Evolutionary conservation across 2,888 invertebrate genomes (phyloP).

Genomic region (Cheilosia soror): DNA sequence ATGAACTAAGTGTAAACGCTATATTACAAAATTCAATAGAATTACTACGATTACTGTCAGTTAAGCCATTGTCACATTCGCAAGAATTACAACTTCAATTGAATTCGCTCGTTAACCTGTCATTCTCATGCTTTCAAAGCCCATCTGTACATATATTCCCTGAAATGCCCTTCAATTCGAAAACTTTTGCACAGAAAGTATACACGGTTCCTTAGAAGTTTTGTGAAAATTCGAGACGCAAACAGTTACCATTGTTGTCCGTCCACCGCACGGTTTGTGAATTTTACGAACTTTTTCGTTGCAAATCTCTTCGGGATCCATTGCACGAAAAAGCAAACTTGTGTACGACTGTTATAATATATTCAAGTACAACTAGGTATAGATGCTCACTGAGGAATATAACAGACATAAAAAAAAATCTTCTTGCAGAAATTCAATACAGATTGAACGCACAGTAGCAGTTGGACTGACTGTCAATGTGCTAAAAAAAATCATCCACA

Average conservation of each 20-base stretch:
- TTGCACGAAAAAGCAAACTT: constrained; percentile 46
- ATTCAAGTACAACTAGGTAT: neutral
- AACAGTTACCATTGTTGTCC: constrained; percentile 71
- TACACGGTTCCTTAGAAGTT: constrained; percentile 46
- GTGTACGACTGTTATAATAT: constrained; percentile 30
- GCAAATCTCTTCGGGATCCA: constrained; percentile 67
- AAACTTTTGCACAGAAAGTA: constrained; percentile 48
- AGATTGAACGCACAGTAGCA: constrained; percentile 56
- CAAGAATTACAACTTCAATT: constrained; percentile 54
- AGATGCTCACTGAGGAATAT: constrained; percentile 8
- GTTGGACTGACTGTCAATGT: constrained; percentile 68
- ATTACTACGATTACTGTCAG: too few relatives aligned
- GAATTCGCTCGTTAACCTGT: constrained; percentile 60
- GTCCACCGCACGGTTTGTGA: constrained; percentile 65
- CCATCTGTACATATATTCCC: neutral
- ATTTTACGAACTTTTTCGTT: constrained; percentile 58
- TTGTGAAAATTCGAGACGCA: constrained; percentile 58
- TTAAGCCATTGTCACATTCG: too few relatives aligned
- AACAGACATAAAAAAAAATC: neutral
- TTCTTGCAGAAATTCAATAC: constrained; percentile 60
- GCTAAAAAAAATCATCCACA: constrained; percentile 25
- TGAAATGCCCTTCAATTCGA: constrained; percentile 21
- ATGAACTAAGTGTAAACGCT: too few relatives aligned
- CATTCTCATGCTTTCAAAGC: constrained; percentile 34
- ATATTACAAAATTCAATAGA: too few relatives aligned